A percentile compares a stretch with the other conserved stretches of the same genome.
Conservation (phyloP, 2,888 invertebrate species). For the Orchestes rusci region DNA sequence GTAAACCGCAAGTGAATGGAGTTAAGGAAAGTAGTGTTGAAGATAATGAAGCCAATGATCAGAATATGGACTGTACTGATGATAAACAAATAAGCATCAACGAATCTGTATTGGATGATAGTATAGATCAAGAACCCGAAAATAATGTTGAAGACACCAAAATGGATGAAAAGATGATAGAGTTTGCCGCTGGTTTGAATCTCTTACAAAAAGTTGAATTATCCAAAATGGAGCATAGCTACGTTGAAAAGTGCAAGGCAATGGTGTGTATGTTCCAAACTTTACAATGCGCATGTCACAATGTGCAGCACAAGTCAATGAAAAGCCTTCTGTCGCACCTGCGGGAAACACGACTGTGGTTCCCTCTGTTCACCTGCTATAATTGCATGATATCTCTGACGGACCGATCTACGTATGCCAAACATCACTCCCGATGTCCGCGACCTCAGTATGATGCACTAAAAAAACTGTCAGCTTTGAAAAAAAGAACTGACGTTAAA, state of each 20-base stretch:
- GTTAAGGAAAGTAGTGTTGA: neutral
- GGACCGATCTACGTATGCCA: constrained; percentile 38
- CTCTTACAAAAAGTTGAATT: constrained; percentile 35
- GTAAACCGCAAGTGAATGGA: constrained; percentile 10
- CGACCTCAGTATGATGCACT: constrained; percentile 34
- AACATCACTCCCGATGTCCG: constrained; percentile 35
- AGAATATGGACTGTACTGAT: neutral
- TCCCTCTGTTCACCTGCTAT: constrained; percentile 57
- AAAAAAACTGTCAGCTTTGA: constrained; percentile 35
- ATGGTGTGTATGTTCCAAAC: constrained; percentile 38
- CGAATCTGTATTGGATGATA: neutral
- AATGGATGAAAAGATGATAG: constrained; percentile 37
- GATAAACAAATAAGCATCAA: neutral
- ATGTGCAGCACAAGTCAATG: constrained; percentile 34
- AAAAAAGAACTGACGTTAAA: constrained; percentile 36
- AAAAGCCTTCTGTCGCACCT: constrained; percentile 39
- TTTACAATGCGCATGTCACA: constrained; percentile 39
- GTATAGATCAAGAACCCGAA: constrained; percentile 5
- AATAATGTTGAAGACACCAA: neutral
- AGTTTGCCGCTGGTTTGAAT: constrained; percentile 40
- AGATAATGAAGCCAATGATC: neutral
- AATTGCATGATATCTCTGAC: constrained; percentile 54
- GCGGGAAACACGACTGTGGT: constrained; percentile 40
- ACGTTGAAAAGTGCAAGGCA: constrained; percentile 39
- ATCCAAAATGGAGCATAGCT: constrained; percentile 38